Evolutionary conservation across 2,797 vertebrate genomes (phyloP).

Genomic region (Phrynocephalus forsythii): DNA sequence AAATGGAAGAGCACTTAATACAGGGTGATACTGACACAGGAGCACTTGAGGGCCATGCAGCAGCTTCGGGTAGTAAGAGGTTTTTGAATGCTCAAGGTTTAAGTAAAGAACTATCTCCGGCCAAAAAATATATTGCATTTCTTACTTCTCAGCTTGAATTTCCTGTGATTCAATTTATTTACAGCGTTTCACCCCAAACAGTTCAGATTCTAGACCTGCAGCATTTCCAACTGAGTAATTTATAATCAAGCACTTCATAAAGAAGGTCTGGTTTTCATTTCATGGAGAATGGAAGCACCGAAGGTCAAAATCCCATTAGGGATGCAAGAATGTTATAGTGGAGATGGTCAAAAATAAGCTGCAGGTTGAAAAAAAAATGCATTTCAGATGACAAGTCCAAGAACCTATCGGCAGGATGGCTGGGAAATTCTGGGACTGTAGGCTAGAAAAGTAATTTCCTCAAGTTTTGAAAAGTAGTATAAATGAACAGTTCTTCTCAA

Average conservation of each 20-base stretch:
- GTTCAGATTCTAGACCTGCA: not conserved
- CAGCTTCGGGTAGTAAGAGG: not conserved
- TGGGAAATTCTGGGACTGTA: too few relatives aligned
- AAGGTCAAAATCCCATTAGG: not conserved
- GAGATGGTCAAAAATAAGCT: not conserved
- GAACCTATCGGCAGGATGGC: too few relatives aligned
- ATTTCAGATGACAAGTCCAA: too few relatives aligned
- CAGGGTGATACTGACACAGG: not conserved
- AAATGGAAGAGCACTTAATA: not conserved
- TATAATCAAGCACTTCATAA: not conserved
- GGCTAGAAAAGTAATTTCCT: too few relatives aligned
- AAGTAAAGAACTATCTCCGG: slow-evolving; percentile 10
- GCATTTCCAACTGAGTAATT: slow-evolving; percentile 6
- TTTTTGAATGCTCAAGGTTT: not conserved
- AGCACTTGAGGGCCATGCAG: not conserved
- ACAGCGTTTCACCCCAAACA: slow-evolving; percentile 6
- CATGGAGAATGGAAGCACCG: not conserved
- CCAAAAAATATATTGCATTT: not conserved
- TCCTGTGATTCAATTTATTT: not conserved
- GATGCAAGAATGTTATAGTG: not conserved
- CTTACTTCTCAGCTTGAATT: slow-evolving; percentile 3
- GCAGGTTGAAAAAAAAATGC: too few relatives aligned
- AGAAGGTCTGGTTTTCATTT: not conserved
- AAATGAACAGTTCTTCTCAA: not conserved
- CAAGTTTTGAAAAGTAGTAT: too few relatives aligned